Evolutionary conservation across 2,888 invertebrate species (phyloP).

Genomic region (Agonopterix subpropinquella): DNA sequence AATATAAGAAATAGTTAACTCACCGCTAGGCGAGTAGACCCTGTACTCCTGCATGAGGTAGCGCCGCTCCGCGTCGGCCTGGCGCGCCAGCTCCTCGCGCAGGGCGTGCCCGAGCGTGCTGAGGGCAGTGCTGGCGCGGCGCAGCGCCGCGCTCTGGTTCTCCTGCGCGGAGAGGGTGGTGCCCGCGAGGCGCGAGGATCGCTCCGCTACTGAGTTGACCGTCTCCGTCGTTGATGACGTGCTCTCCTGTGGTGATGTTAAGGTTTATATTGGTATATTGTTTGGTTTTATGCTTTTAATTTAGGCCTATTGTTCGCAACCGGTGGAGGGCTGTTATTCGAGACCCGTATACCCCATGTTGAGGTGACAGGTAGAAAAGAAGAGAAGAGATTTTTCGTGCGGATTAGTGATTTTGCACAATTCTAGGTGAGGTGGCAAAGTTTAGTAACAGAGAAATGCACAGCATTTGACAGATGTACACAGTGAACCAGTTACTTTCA

Average conservation of each 20-base stretch:
- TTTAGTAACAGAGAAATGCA: too few relatives aligned
- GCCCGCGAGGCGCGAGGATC: slow-evolving; percentile 4
- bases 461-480: too few relatives aligned
- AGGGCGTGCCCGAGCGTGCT: slow-evolving; percentile 11
- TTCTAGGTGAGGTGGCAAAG: too few relatives aligned
- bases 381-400: not conserved
- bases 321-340: too few relatives aligned
- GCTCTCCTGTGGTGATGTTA: slow-evolving; percentile 18
- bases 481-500: too few relatives aligned
- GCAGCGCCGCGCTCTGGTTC: not conserved
- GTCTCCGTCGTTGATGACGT: slow-evolving; percentile 14
- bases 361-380: not conserved
- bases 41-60: slow-evolving; percentile 46
- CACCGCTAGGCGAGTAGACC: slow-evolving; percentile 58
- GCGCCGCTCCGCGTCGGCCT: slow-evolving; percentile 32
- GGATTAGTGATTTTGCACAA: not conserved
- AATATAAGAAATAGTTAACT: not conserved
- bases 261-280: too few relatives aligned
- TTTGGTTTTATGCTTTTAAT: too few relatives aligned
- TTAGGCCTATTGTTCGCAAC: too few relatives aligned
- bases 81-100: slow-evolving; percentile 11
- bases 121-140: slow-evolving; percentile 7
- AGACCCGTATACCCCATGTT: too few relatives aligned
- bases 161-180: not conserved
- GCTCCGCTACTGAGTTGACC: slow-evolving; percentile 10